Conservation (phyloP, 2,888 invertebrate species). For the Chymomyza caudatula region DNA sequence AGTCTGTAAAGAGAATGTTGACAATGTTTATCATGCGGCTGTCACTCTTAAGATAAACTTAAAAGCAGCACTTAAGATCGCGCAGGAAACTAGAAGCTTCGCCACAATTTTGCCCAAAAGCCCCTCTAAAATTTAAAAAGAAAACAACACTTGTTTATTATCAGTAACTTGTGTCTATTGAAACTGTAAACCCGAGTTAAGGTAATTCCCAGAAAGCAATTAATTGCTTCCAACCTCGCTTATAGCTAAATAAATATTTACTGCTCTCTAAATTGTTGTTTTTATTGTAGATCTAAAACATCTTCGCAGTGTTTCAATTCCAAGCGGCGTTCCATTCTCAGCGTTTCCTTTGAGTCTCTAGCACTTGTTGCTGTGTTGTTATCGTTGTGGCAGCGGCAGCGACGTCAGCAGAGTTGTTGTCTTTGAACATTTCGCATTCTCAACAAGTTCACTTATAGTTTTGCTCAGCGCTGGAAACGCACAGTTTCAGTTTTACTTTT, state of each 20-base stretch:
- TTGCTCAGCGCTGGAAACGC: conserved; percentile 38
- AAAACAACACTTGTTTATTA: background rate
- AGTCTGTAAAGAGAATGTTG: too few species aligned
- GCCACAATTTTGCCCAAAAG: too few species aligned
- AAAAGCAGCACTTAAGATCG: too few species aligned
- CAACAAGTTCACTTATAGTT: conserved; percentile 61
- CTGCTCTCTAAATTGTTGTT: background rate
- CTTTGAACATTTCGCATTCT: conserved; percentile 34
- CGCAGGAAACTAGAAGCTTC: too few species aligned
- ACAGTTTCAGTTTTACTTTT: conserved; percentile 63
- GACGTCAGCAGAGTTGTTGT: background rate
- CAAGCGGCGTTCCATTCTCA: conserved; percentile 46
- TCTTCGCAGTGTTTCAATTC: conserved; percentile 15
- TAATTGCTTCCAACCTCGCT: background rate
- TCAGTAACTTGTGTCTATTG: background rate
- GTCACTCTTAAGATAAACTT: too few species aligned
- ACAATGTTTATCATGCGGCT: too few species aligned
- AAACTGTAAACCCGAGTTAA: conserved; percentile 2
- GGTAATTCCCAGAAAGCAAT: background rate
- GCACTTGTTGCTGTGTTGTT: conserved; percentile 4
- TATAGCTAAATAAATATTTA: background rate
- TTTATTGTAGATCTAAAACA: background rate
- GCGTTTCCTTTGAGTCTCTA: conserved; percentile 26
- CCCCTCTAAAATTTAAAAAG: too few species aligned
- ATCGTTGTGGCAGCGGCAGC: conserved; percentile 3